A percentile compares a stretch with the other conserved stretches of the same genome.
These are phyloP conservation scores for Rhinopithecus roxellana DNA, from an alignment of 2,113 vertebrate species.

Conservation along the genomic window DNA sequence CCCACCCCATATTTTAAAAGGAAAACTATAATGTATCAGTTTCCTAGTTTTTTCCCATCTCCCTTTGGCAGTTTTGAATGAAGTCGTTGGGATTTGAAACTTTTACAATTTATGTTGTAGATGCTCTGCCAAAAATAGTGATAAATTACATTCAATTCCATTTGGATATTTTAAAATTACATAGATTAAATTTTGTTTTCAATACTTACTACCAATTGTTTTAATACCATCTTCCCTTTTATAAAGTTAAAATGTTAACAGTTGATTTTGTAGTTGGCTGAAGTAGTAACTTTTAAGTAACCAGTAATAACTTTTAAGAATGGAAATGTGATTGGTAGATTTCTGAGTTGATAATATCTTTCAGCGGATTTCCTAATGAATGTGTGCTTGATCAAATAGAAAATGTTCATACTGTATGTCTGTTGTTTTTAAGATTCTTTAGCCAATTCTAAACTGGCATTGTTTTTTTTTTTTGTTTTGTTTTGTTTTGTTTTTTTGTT, in stretches of 20 bases:
- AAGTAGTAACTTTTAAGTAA: not conserved
- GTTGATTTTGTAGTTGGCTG: not conserved
- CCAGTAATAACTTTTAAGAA: slow-evolving; percentile 8
- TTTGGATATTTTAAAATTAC: not conserved
- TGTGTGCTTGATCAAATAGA: not conserved
- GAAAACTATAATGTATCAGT: not conserved
- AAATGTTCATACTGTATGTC: not conserved
- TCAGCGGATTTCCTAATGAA: not conserved
- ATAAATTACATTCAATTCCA: not conserved
- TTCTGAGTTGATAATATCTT: not conserved
- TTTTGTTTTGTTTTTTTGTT: not conserved
- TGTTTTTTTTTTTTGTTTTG: not conserved
- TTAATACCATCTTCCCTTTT: not conserved
- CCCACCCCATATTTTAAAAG: not conserved
- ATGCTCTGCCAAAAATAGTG: slow-evolving; percentile 16
- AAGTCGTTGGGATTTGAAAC: not conserved
- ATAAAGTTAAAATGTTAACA: not conserved
- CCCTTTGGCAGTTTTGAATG: slow-evolving; percentile 3
- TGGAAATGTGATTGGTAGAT: not conserved
- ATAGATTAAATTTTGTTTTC: not conserved
- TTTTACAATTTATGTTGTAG: not conserved
- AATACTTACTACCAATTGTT: not conserved
- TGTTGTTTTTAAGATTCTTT: not conserved
- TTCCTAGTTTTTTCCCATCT: not conserved
- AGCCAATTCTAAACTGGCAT: not conserved